Evolutionary conservation across 2,797 vertebrate species (phyloP).

Genomic region (Heteromormyrus szaboi): DNA sequence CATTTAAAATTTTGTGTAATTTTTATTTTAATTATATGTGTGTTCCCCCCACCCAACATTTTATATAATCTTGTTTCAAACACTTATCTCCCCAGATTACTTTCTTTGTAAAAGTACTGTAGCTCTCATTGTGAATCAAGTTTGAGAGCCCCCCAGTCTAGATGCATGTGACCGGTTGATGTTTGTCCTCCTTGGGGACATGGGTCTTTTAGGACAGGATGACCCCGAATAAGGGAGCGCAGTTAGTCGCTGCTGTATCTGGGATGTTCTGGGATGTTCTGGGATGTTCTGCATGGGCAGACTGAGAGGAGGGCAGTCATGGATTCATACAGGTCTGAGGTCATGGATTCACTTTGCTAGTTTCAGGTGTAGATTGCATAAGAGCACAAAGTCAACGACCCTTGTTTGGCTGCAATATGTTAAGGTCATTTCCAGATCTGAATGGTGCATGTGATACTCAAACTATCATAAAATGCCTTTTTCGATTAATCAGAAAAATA

Average conservation of each 20-base stretch:
- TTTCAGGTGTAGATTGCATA: not conserved
- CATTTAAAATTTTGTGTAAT: not conserved
- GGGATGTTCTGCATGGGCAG: not conserved
- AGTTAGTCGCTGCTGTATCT: not conserved
- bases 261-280: not conserved
- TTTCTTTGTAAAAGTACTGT: not conserved
- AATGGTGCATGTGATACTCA: not conserved
- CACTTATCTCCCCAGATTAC: not conserved
- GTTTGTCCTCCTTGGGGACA: not conserved
- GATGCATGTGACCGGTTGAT: not conserved
- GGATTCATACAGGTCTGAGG: not conserved
- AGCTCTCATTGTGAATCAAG: not conserved
- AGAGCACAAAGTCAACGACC: not conserved
- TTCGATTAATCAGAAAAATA: not conserved
- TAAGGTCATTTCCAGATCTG: not conserved
- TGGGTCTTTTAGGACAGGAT: not conserved
- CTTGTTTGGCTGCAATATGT: not conserved
- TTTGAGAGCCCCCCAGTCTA: not conserved
- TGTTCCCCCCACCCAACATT: not conserved
- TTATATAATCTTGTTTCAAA: not conserved
- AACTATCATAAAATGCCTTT: not conserved
- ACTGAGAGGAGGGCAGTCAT: not conserved
- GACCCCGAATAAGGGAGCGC: not conserved
- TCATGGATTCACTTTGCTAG: not conserved
- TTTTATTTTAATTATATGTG: not conserved